phyloP scores from a whole-genome alignment of 2,888 invertebrate species.

The Tachina fera region DNA sequence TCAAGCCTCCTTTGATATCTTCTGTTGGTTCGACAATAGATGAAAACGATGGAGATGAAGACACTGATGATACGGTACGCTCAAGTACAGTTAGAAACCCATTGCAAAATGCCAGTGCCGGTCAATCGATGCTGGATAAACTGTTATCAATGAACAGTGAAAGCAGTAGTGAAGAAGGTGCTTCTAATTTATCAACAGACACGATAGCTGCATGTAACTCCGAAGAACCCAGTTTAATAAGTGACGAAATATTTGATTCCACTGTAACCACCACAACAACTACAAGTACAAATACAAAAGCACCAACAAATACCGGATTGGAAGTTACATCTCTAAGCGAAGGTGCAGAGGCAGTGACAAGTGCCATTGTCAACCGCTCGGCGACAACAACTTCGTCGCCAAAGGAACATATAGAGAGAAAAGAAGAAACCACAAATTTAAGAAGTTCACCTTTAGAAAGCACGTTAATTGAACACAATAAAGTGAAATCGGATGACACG shows the following conservation, averaged over 20 bases:
- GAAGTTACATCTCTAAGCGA: conserved; percentile 33
- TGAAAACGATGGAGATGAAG: conserved; percentile 80
- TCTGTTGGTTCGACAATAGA: conserved; percentile 67
- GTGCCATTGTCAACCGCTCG: conserved; percentile 33
- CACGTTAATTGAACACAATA: conserved; percentile 2
- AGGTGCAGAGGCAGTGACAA: conserved; percentile 31
- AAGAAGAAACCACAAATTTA: not conserved
- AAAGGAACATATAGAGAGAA: not conserved
- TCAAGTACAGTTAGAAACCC: conserved; percentile 73
- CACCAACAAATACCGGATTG: conserved; percentile 19
- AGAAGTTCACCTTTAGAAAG: conserved; percentile 29
- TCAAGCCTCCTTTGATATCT: conserved; percentile 59
- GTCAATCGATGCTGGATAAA: conserved; percentile 81
- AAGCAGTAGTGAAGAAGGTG: conserved; percentile 80
- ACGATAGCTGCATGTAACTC: conserved; percentile 79
- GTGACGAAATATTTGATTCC: conserved; percentile 79
- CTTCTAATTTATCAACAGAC: conserved; percentile 80
- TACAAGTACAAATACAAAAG: conserved; percentile 62
- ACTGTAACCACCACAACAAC: conserved; percentile 55
- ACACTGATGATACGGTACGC: conserved; percentile 80
- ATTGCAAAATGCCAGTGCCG: conserved; percentile 60
- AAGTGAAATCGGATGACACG: conserved; percentile 15
- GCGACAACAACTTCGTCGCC: not conserved
- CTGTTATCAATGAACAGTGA: conserved; percentile 81
- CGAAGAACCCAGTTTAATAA: conserved; percentile 80